Evolutionary conservation across 2,888 invertebrate genomes (phyloP).

Genomic region (Pteria penguin): DNA sequence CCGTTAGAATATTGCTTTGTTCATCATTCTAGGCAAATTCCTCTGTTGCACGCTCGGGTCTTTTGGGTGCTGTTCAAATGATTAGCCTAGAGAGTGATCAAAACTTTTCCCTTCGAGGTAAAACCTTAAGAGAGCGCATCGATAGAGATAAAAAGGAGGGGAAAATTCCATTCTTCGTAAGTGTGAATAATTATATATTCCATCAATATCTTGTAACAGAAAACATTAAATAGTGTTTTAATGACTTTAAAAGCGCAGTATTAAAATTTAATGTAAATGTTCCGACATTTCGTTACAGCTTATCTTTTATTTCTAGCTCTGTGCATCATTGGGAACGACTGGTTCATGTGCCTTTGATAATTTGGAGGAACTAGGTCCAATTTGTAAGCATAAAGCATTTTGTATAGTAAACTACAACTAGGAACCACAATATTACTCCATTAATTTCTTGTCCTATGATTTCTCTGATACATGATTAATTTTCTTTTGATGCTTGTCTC

Average conservation of each 20-base stretch:
- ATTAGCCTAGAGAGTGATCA: conserved; percentile 71
- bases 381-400: conserved; percentile 82
- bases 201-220: neutral
- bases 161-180: conserved; percentile 77
- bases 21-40: conserved; percentile 80
- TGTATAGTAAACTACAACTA: no score
- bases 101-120: conserved; percentile 65
- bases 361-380: conserved; percentile 84
- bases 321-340: conserved; percentile 96
- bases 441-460: no score
- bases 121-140: conserved; percentile 66
- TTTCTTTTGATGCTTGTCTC: no score
- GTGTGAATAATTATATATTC: conserved; percentile 30
- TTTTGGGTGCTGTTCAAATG: conserved; percentile 74
- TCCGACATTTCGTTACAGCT: no score
- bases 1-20: no score
- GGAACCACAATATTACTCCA: no score
- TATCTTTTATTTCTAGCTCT: conserved; percentile 84
- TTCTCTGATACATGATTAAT: no score
- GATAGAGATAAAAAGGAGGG: conserved; percentile 74
- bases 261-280: neutral
- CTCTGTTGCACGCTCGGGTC: conserved; percentile 76
- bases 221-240: neutral
- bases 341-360: conserved; percentile 98
- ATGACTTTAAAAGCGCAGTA: neutral